A percentile compares a stretch with the other conserved stretches of the same genome.
Evolutionary conservation across 2,797 vertebrate genomes (phyloP).

Genomic region (Hoplostethus mediterraneus): DNA sequence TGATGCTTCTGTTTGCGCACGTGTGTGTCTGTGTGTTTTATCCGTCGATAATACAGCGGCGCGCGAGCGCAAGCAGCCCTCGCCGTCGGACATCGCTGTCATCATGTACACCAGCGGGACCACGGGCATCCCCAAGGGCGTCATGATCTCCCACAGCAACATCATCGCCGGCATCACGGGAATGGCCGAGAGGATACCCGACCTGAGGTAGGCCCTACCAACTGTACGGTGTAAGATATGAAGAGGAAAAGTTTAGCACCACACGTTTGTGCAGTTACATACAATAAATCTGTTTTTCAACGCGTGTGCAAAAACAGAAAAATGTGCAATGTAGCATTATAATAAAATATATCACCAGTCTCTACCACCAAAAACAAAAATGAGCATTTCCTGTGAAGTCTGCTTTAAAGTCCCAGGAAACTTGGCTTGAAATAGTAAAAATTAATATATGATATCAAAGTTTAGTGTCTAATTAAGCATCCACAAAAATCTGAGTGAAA

Average conservation of each 20-base stretch:
- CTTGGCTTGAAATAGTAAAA: too few relatives aligned
- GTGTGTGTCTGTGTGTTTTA: neutral
- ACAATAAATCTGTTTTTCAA: too few relatives aligned
- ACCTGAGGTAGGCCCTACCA: slow-evolving; percentile 84
- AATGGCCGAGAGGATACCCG: slow-evolving; percentile 92
- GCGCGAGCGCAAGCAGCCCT: slow-evolving; percentile 69
- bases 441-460: too few relatives aligned
- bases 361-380: too few relatives aligned
- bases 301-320: too few relatives aligned
- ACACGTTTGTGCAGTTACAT: too few relatives aligned
- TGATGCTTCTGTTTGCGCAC: neutral
- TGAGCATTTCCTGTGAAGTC: neutral
- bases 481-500: too few relatives aligned
- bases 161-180: slow-evolving; percentile 93
- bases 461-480: too few relatives aligned
- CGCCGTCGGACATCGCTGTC: slow-evolving; percentile 90
- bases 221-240: neutral
- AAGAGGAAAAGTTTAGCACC: too few relatives aligned
- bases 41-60: slow-evolving; percentile 51
- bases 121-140: slow-evolving; percentile 93
- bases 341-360: too few relatives aligned
- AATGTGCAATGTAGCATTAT: too few relatives aligned
- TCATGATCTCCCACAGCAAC: slow-evolving; percentile 97
- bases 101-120: slow-evolving; percentile 99
- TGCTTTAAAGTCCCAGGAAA: too few relatives aligned